phyloP scores from a whole-genome alignment of 2,113 vertebrate species.

The Nannobrachium achirus region DNA sequence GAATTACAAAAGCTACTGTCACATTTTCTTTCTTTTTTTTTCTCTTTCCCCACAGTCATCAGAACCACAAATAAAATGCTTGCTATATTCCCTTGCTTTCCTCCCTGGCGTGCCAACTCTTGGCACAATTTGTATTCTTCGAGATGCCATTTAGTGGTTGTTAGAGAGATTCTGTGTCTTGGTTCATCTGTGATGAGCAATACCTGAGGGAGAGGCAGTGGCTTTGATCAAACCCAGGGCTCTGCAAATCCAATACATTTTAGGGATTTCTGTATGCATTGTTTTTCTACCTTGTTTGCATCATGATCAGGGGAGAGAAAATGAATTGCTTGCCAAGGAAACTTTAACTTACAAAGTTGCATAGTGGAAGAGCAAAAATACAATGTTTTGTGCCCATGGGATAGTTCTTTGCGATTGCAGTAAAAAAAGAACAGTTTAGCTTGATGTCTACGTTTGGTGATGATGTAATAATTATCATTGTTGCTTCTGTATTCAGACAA shows the following conservation, averaged over 20 bases:
- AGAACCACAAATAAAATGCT: no score
- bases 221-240: slow-evolving; percentile 61
- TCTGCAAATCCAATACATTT: slow-evolving; percentile 67
- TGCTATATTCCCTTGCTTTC: not conserved
- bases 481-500: slow-evolving; percentile 3
- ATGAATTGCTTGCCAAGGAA: slow-evolving; percentile 58
- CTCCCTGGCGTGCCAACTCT: slow-evolving; percentile 4
- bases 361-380: slow-evolving; percentile 60
- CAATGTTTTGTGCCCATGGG: slow-evolving; percentile 54
- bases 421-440: no score
- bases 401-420: slow-evolving; percentile 26
- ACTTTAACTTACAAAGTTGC: slow-evolving; percentile 39
- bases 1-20: no score
- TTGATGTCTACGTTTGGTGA: slow-evolving; percentile 28
- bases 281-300: slow-evolving; percentile 74
- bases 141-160: not conserved
- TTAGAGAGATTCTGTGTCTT: slow-evolving; percentile 45
- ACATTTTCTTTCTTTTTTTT: not conserved
- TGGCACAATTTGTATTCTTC: slow-evolving; percentile 35
- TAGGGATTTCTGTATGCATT: slow-evolving; percentile 70
- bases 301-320: slow-evolving; percentile 68
- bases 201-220: slow-evolving; percentile 32
- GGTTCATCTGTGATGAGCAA: slow-evolving; percentile 47
- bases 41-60: no score
- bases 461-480: not conserved